phyloP scores from a whole-genome alignment of 1,140 invertebrate genomes.

The Melanaphis sacchari region DNA sequence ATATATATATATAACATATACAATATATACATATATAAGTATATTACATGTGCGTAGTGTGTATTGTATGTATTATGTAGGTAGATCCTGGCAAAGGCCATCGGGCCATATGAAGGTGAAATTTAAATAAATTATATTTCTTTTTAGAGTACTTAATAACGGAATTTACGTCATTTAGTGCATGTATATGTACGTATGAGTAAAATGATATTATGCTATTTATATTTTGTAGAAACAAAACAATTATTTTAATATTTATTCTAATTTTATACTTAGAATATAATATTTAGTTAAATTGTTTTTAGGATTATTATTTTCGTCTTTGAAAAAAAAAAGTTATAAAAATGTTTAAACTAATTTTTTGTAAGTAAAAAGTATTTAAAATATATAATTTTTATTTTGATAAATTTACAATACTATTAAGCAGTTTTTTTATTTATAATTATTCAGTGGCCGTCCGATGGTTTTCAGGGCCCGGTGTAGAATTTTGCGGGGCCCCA shows the following conservation, averaged over 20 bases:
- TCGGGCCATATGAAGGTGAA: not conserved
- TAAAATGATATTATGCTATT: not conserved
- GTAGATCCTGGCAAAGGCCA: not conserved
- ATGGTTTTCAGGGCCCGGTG: too few relatives aligned
- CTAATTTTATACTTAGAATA: not conserved
- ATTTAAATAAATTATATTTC: constrained; percentile 5
- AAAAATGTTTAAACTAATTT: too few relatives aligned
- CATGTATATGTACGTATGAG: not conserved
- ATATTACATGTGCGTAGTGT: not conserved
- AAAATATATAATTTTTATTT: not conserved
- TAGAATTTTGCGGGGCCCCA: too few relatives aligned
- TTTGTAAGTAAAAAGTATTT: not conserved
- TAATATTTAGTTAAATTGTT: not conserved
- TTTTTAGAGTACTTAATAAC: not conserved
- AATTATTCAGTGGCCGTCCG: too few relatives aligned
- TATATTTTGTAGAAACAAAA: not conserved
- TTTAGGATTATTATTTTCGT: too few relatives aligned
- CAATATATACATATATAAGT: not conserved
- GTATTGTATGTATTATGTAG: not conserved
- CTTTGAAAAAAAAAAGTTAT: too few relatives aligned
- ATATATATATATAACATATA: not conserved
- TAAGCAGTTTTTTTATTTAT: not conserved
- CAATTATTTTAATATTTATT: not conserved
- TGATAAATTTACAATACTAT: not conserved
- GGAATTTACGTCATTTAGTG: not conserved